Percentiles rank a stretch among this genome's conserved stretches.
Conservation (phyloP, 1,140 invertebrate genomes). For the Penaeus indicus region DNA sequence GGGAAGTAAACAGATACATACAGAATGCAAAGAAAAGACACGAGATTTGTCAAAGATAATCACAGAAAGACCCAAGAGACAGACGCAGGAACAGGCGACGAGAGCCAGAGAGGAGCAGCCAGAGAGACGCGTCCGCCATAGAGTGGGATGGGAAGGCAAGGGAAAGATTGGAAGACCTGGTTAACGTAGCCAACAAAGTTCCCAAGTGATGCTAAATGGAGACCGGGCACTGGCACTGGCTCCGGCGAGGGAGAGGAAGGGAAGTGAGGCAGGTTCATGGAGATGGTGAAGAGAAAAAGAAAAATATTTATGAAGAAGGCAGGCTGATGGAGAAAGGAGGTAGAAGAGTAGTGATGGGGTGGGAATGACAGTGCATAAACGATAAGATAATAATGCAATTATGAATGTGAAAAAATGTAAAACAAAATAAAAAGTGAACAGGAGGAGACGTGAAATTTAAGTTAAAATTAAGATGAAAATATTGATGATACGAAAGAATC, state of each 20-base stretch:
- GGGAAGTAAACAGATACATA: neutral
- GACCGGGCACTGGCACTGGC: too few species aligned
- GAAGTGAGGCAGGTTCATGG: too few species aligned
- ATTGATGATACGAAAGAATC: too few species aligned
- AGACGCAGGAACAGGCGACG: neutral
- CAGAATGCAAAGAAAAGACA: neutral
- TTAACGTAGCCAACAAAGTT: too few species aligned
- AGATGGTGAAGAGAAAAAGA: constrained; percentile 18
- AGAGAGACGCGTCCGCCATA: neutral
- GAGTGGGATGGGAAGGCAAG: too few species aligned
- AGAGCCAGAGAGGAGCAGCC: neutral
- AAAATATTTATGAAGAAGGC: neutral
- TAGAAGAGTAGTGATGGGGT: neutral
- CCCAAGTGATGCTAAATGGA: too few species aligned
- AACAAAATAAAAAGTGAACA: neutral
- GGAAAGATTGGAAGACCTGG: too few species aligned
- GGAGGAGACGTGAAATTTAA: too few species aligned
- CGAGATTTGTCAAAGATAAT: too few species aligned
- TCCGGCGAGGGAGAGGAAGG: too few species aligned
- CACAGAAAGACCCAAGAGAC: neutral
- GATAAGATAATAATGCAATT: neutral
- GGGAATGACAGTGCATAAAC: neutral
- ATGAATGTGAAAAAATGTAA: neutral
- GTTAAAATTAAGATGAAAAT: too few species aligned
- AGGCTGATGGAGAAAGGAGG: constrained; percentile 10